Conservation (phyloP, 2,113 vertebrate genomes). For the Danionella cerebrum region DNA sequence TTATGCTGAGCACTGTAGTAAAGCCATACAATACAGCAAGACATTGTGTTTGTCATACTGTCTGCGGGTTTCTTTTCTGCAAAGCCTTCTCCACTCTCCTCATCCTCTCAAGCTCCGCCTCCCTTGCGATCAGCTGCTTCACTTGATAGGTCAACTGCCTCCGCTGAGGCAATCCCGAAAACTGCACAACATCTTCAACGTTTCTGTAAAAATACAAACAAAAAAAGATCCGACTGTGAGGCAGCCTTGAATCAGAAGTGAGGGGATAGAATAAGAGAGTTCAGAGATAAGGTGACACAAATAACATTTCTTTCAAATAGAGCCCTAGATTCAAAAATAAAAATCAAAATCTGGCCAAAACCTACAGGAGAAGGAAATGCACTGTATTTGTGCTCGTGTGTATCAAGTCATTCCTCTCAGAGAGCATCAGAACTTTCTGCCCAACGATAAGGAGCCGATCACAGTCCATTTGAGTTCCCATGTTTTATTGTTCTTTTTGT, state of each 20-base stretch:
- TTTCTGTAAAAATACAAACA: slow-evolving; percentile 60
- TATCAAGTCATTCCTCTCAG: background rate
- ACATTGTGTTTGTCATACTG: slow-evolving; percentile 55
- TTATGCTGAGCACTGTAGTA: too few relatives aligned
- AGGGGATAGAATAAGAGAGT: too few relatives aligned
- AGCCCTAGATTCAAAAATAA: too few relatives aligned
- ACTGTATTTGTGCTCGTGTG: background rate
- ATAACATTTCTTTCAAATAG: too few relatives aligned
- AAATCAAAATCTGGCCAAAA: too few relatives aligned
- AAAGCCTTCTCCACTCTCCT: slow-evolving; percentile 72
- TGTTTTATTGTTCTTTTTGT: background rate
- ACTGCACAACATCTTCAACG: slow-evolving; percentile 78
- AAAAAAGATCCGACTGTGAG: too few relatives aligned
- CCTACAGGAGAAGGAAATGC: too few relatives aligned
- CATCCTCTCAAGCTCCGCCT: slow-evolving; percentile 93
- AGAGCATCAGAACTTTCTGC: background rate
- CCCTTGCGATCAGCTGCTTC: slow-evolving; percentile 88
- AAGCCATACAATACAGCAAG: too few relatives aligned
- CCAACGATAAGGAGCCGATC: background rate
- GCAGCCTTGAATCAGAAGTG: too few relatives aligned
- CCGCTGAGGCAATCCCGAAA: slow-evolving; percentile 73
- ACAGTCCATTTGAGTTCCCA: background rate
- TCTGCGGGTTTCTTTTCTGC: slow-evolving; percentile 44
- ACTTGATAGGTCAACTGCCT: slow-evolving; percentile 88
- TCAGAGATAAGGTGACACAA: too few relatives aligned